phyloP scores from a whole-genome alignment of 2,797 vertebrate genomes.

The Ataeniobius toweri region DNA sequence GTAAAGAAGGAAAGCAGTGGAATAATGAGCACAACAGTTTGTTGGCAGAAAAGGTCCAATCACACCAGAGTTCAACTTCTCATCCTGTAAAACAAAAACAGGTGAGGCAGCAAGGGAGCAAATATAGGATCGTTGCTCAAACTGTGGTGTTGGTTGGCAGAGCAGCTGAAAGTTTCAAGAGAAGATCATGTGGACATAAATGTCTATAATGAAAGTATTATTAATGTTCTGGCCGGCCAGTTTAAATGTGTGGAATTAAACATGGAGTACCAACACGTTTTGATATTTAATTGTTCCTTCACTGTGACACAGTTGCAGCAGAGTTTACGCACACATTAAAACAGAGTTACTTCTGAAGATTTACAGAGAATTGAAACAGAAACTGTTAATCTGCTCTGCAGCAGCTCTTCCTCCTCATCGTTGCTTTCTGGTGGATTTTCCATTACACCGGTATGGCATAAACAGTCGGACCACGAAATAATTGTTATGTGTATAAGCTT shows the following conservation, averaged over 20 bases:
- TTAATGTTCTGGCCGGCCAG: not conserved
- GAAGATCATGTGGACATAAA: slow-evolving; percentile 17
- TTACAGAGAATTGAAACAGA: slow-evolving; percentile 62
- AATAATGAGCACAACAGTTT: slow-evolving; percentile 38
- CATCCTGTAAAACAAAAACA: slow-evolving; percentile 74
- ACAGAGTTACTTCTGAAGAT: slow-evolving; percentile 20
- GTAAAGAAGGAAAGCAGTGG: slow-evolving; percentile 24
- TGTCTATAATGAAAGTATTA: not conserved
- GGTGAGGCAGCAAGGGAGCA: slow-evolving; percentile 74
- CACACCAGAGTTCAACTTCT: slow-evolving; percentile 65
- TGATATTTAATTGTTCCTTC: not conserved
- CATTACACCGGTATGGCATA: no score
- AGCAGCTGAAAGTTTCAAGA: slow-evolving; percentile 27
- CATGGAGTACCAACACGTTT: not conserved
- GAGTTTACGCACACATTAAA: slow-evolving; percentile 6
- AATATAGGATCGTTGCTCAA: slow-evolving; percentile 73
- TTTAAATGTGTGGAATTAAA: not conserved
- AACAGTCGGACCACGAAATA: slow-evolving; percentile 11
- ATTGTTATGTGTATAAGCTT: slow-evolving; percentile 19
- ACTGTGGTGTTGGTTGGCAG: slow-evolving; percentile 49
- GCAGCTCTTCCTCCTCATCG: not conserved
- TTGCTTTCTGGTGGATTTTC: no score
- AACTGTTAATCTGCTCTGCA: slow-evolving; percentile 12
- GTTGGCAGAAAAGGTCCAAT: slow-evolving; percentile 53
- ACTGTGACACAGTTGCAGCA: slow-evolving; percentile 8